A percentile compares a stretch with the other conserved stretches of the same genome.
These are phyloP conservation scores for Adelognathus sp. DNA, from an alignment of 2,888 invertebrate genomes.

Conservation along the genomic window DNA sequence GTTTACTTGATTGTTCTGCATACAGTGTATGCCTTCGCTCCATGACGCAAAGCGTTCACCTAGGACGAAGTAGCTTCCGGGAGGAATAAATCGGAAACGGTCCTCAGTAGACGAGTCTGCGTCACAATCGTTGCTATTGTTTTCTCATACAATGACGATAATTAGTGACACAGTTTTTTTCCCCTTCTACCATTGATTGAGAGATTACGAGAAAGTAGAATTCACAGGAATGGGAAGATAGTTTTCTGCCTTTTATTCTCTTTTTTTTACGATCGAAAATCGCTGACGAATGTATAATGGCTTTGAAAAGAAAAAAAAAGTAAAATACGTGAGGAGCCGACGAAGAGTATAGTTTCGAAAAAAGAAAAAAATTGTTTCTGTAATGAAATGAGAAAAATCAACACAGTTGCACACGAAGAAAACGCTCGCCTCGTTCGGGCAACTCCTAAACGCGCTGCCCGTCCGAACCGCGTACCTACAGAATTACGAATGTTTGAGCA, in stretches of 20 bases:
- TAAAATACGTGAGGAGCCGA: neutral
- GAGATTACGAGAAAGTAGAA: conserved; percentile 7
- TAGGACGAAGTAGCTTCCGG: neutral
- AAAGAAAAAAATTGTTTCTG: conserved; percentile 44
- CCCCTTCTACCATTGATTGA: neutral
- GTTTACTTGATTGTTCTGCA: neutral
- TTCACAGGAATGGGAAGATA: neutral
- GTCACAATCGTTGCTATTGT: neutral
- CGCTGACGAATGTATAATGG: neutral
- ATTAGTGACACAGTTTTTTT: conserved; percentile 19
- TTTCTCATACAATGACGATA: conserved; percentile 20
- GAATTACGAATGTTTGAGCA: conserved; percentile 57
- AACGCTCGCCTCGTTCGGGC: conserved; percentile 18
- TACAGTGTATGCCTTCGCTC: neutral
- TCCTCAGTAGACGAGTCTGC: neutral
- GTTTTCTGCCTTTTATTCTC: neutral
- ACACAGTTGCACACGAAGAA: conserved; percentile 50
- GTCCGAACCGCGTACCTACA: conserved; percentile 14
- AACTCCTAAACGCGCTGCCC: neutral
- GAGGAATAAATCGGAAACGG: neutral
- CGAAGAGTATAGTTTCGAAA: conserved; percentile 4
- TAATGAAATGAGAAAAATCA: conserved; percentile 62
- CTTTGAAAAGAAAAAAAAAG: neutral
- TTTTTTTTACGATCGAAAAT: neutral
- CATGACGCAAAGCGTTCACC: neutral